A percentile compares a stretch with the other conserved stretches of the same genome.
Evolutionary conservation across 2,888 invertebrate genomes (phyloP).

Genomic region (Glaucopsyche alexis): DNA sequence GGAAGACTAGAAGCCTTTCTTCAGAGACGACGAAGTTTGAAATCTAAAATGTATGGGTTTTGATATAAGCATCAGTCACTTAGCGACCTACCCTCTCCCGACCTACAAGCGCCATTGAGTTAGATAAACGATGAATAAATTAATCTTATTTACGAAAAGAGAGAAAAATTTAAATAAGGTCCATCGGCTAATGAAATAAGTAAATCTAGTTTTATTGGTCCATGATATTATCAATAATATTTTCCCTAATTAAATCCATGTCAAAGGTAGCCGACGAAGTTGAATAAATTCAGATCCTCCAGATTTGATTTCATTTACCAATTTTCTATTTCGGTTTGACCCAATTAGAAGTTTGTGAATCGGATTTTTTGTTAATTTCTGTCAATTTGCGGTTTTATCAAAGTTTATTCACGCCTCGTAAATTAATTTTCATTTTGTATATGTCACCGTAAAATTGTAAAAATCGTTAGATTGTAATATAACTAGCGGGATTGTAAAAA

Average conservation of each 20-base stretch:
- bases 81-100: too few relatives aligned
- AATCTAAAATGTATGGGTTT: too few relatives aligned
- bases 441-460: too few relatives aligned
- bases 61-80: too few relatives aligned
- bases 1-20: too few relatives aligned
- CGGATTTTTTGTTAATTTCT: neutral
- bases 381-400: neutral
- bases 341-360: constrained; percentile 4
- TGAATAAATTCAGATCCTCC: neutral
- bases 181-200: neutral
- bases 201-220: too few relatives aligned
- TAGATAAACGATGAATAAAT: neutral
- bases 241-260: constrained; percentile 1
- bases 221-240: neutral
- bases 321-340: neutral
- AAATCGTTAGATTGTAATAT: too few relatives aligned
- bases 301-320: neutral
- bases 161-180: neutral
- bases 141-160: neutral
- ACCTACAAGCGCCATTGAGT: neutral
- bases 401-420: neutral
- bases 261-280: neutral
- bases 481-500: too few relatives aligned
- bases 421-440: neutral
- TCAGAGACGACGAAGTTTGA: too few relatives aligned